A percentile compares a stretch with the other conserved stretches of the same genome.
These are phyloP conservation scores for Pipistrellus nathusii DNA, from an alignment of 2,797 vertebrate genomes.

Conservation along the genomic window DNA sequence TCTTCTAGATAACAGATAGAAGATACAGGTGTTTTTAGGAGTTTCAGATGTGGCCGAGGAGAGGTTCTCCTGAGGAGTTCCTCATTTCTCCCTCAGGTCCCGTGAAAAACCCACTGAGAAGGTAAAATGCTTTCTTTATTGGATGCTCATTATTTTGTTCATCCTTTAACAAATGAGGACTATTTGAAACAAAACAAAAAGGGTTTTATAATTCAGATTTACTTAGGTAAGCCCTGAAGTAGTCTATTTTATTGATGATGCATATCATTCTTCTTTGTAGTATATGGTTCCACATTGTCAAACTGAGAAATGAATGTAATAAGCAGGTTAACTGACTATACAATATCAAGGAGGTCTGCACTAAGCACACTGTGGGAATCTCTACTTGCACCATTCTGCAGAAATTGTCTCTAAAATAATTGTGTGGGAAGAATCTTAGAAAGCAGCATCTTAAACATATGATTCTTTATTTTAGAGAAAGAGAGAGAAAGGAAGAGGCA, in stretches of 20 bases:
- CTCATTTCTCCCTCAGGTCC: not conserved
- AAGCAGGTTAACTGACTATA: not conserved
- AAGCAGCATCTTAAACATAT: not conserved
- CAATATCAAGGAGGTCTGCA: not conserved
- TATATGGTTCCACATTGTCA: not conserved
- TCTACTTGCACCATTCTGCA: not conserved
- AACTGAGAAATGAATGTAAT: slow-evolving; percentile 15
- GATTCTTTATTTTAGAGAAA: not conserved
- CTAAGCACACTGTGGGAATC: not conserved
- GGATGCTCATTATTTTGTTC: not conserved
- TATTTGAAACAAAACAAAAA: not conserved
- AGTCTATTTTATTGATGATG: not conserved
- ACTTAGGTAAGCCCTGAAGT: not conserved
- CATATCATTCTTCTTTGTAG: not conserved
- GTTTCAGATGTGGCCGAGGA: not conserved
- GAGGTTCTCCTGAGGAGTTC: not conserved
- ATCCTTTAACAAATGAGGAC: not conserved
- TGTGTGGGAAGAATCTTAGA: not conserved
- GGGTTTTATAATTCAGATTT: not conserved
- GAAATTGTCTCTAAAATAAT: not conserved
- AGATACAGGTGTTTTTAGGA: not conserved
- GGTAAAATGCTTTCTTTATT: not conserved
- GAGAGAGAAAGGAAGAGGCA: not conserved
- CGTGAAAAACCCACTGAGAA: not conserved
- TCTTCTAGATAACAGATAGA: slow-evolving; percentile 15